Evolutionary conservation across 1,140 invertebrate genomes (phyloP).

Genomic region (Ericerus pela): DNA sequence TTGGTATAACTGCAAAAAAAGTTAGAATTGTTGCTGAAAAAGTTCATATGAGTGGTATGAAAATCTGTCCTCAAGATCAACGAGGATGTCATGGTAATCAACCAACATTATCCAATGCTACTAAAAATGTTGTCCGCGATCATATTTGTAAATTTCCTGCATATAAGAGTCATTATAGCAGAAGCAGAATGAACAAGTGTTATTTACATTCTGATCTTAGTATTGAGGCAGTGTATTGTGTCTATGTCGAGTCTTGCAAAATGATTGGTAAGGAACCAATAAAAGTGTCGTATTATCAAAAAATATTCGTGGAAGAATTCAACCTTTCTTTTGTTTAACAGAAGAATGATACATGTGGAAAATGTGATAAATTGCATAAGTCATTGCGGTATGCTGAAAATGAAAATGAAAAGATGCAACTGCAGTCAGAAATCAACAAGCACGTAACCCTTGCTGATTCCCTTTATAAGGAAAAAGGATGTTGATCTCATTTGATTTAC

Average conservation of each 20-base stretch:
- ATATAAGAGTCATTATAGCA: conserved; percentile 11
- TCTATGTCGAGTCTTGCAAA: background rate
- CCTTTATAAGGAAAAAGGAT: conserved; percentile 14
- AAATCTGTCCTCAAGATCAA: background rate
- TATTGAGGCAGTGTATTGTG: conserved; percentile 1
- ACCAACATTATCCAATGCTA: background rate
- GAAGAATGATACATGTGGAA: conserved; percentile 11
- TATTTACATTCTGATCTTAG: conserved; percentile 13
- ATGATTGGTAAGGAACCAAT: background rate
- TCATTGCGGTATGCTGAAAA: background rate
- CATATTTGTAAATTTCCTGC: conserved; percentile 10
- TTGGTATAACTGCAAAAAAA: conserved; percentile 4
- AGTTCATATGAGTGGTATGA: too few species aligned
- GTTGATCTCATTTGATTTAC: conserved; percentile 26
- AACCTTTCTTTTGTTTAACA: conserved; percentile 12
- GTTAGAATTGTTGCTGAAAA: too few species aligned
- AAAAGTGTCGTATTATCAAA: conserved; percentile 4
- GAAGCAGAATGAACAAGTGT: conserved; percentile 3
- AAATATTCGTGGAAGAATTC: conserved; percentile 13
- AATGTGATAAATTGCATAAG: conserved; percentile 13
- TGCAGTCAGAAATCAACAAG: background rate
- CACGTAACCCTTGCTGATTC: conserved; percentile 1
- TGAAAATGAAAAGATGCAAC: background rate
- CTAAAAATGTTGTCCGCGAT: background rate
- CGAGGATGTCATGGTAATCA: background rate